phyloP scores from a whole-genome alignment of 1,140 invertebrate genomes.

The Dendroctonus ponderosae region DNA sequence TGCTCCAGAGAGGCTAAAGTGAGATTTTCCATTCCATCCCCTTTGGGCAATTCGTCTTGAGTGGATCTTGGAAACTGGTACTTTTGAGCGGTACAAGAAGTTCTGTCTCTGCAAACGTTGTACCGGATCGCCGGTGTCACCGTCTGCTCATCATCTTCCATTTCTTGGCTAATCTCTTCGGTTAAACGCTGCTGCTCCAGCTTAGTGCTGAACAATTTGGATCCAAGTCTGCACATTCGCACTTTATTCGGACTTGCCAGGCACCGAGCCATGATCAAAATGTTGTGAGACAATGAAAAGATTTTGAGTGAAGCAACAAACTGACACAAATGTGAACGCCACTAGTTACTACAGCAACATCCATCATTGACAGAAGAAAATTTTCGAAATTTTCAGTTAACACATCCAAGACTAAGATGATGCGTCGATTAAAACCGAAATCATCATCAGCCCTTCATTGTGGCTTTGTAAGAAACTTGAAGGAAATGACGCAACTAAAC shows the following conservation, averaged over 20 bases:
- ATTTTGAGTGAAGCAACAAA: too few species aligned
- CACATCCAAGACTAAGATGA: too few species aligned
- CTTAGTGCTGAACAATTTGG: conserved; percentile 17
- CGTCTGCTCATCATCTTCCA: conserved; percentile 11
- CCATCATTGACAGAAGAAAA: neutral
- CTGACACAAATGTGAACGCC: too few species aligned
- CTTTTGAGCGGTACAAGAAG: conserved; percentile 8
- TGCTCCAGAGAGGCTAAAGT: conserved; percentile 7
- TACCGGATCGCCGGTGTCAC: conserved; percentile 29
- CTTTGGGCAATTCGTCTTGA: too few species aligned
- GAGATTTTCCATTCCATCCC: conserved; percentile 9
- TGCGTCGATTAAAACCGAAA: too few species aligned
- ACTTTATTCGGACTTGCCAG: conserved; percentile 10
- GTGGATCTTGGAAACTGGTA: conserved; percentile 28
- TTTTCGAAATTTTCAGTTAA: neutral
- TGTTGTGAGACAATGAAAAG: neutral
- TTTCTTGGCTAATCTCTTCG: conserved; percentile 19
- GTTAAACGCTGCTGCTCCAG: conserved; percentile 18
- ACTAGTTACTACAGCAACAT: too few species aligned
- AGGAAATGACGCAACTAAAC: too few species aligned
- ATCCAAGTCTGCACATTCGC: conserved; percentile 1
- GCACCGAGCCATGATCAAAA: conserved; percentile 20
- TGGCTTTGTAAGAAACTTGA: too few species aligned
- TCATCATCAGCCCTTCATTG: too few species aligned
- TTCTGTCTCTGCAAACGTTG: conserved; percentile 35